Percentiles rank a stretch among this genome's conserved stretches.
Conservation (phyloP, 1,140 invertebrate genomes). For the Trachymyrmex septentrionalis region DNA sequence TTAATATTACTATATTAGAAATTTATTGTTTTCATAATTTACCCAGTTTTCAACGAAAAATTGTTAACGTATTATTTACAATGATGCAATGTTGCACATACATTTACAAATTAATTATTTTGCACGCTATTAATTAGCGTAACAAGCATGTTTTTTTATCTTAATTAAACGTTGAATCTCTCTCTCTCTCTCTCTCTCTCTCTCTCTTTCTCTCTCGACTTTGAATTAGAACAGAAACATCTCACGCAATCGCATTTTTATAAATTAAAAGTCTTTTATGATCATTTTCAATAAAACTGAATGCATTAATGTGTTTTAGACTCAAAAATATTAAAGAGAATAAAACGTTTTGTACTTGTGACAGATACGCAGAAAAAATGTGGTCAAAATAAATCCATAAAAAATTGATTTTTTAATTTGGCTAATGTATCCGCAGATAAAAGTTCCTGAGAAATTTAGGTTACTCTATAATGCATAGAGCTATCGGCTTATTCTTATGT, state of each 20-base stretch:
- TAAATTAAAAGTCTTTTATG: conserved; percentile 10
- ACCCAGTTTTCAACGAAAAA: background rate
- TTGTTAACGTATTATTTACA: background rate
- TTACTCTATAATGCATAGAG: background rate
- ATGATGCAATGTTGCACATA: background rate
- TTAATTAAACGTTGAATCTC: conserved; percentile 1
- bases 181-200: background rate
- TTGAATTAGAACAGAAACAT: background rate
- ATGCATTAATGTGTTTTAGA: background rate
- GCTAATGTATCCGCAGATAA: conserved; percentile 16
- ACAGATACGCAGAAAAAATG: background rate
- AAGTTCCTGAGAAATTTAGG: background rate
- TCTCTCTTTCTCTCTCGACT: no score
- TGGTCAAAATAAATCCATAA: background rate
- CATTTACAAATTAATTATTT: conserved; percentile 17
- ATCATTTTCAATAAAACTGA: conserved; percentile 5
- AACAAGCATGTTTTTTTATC: background rate
- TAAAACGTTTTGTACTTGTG: background rate
- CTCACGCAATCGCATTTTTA: background rate
- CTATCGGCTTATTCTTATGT: background rate
- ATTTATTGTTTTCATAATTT: background rate
- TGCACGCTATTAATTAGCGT: conserved; percentile 15
- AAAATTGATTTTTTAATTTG: conserved; percentile 45
- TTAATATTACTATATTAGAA: background rate
- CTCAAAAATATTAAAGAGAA: background rate